Evolutionary conservation across 2,888 invertebrate genomes (phyloP).

Genomic region (Cataglyphis rosenhaueri): DNA sequence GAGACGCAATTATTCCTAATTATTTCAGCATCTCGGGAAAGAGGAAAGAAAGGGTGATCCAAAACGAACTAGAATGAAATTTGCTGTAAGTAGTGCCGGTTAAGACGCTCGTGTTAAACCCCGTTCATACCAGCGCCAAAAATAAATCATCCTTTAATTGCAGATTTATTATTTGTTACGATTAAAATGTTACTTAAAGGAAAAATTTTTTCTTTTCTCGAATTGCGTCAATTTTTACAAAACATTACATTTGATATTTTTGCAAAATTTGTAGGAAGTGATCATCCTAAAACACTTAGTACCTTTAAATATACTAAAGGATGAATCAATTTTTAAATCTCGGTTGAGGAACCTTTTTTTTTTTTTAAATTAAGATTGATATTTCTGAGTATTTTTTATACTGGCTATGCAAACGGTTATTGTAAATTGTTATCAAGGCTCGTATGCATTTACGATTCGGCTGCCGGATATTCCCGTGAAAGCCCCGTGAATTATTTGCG

Average conservation of each 20-base stretch:
- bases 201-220: neutral
- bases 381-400: neutral
- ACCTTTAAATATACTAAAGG: neutral
- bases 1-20: slow-evolving; percentile 75
- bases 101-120: slow-evolving; percentile 35
- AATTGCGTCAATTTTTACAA: neutral
- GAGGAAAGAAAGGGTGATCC: slow-evolving; percentile 18
- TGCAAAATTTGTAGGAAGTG: neutral
- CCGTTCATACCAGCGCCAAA: slow-evolving; percentile 4
- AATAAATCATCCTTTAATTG: slow-evolving; percentile 14
- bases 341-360: neutral
- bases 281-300: neutral
- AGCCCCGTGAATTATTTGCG: slow-evolving; percentile 53
- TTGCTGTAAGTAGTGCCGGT: slow-evolving; percentile 41
- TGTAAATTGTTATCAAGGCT: slow-evolving; percentile 37
- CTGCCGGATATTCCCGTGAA: slow-evolving; percentile 44
- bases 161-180: neutral
- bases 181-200: slow-evolving; percentile 17
- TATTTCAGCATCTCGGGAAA: slow-evolving; percentile 62
- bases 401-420: neutral
- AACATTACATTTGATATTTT: neutral
- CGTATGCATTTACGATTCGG: slow-evolving; percentile 10
- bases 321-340: neutral
- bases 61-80: slow-evolving; percentile 45
- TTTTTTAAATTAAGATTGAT: neutral